Evolutionary conservation across 2,113 vertebrate species (phyloP).

Genomic region (Pitta sordida): DNA sequence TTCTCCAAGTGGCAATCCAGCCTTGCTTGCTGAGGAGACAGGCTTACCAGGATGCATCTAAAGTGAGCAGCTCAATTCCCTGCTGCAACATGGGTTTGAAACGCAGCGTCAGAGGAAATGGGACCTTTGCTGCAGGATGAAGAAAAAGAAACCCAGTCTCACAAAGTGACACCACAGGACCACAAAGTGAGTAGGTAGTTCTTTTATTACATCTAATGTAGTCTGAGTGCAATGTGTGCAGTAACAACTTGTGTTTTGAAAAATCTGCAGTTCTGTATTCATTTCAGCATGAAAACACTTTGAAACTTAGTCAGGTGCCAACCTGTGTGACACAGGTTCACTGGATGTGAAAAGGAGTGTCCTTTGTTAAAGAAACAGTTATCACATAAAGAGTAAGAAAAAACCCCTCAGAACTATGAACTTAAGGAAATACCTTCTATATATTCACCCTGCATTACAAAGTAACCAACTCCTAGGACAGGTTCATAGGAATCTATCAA

Average conservation of each 20-base stretch:
- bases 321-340: neutral
- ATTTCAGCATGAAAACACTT: neutral
- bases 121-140: slow-evolving; percentile 85
- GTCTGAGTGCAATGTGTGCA: neutral
- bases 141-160: neutral
- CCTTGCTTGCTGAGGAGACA: neutral
- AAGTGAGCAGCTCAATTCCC: slow-evolving; percentile 94
- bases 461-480: neutral
- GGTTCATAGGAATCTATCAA: neutral
- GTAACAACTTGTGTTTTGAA: neutral
- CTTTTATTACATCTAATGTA: neutral
- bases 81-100: slow-evolving; percentile 99
- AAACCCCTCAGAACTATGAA: neutral
- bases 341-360: neutral
- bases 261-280: neutral
- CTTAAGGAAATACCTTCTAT: neutral
- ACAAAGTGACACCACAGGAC: neutral
- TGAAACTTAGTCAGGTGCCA: neutral
- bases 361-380: neutral
- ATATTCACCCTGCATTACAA: neutral
- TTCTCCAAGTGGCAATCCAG: neutral
- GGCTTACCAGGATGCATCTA: slow-evolving; percentile 95
- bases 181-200: neutral
- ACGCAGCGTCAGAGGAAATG: slow-evolving; percentile 92
- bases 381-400: neutral